A percentile compares a stretch with the other conserved stretches of the same genome.
Evolutionary conservation across 2,113 vertebrate genomes (phyloP).

Genomic region (Aphyosemion australe): DNA sequence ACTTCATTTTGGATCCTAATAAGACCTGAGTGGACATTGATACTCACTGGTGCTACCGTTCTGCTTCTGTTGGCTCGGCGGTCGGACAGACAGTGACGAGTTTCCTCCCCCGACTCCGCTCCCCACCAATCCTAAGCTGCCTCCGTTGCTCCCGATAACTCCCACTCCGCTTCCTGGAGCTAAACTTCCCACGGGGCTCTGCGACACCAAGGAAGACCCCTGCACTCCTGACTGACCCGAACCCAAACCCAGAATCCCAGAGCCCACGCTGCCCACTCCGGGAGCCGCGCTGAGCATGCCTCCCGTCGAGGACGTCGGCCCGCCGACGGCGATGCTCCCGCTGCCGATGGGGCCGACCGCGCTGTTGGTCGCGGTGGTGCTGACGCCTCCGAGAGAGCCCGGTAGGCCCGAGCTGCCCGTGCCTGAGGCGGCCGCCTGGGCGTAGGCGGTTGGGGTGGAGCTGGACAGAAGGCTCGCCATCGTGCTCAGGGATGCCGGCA

Average conservation of each 20-base stretch:
- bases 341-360: slow-evolving; percentile 43
- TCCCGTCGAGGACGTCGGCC: slow-evolving; percentile 51
- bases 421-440: slow-evolving; percentile 82
- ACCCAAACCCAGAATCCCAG: slow-evolving; percentile 63
- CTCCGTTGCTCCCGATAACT: slow-evolving; percentile 71
- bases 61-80: slow-evolving; percentile 86
- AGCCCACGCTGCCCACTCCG: slow-evolving; percentile 27
- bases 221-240: slow-evolving; percentile 52
- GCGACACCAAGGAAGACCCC: slow-evolving; percentile 53
- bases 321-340: slow-evolving; percentile 59
- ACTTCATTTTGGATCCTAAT: no score
- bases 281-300: slow-evolving; percentile 62
- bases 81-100: slow-evolving; percentile 71
- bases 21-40: background rate
- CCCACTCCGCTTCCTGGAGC: slow-evolving; percentile 64
- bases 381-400: slow-evolving; percentile 49
- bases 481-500: slow-evolving; percentile 72
- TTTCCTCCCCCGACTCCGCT: slow-evolving; percentile 54
- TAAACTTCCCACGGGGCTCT: slow-evolving; percentile 52
- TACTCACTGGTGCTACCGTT: slow-evolving; percentile 87
- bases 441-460: slow-evolving; percentile 84
- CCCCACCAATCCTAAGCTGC: slow-evolving; percentile 51
- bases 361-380: slow-evolving; percentile 39
- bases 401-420: slow-evolving; percentile 48
- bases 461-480: slow-evolving; percentile 64